Percentiles rank a stretch among this genome's conserved stretches.
phyloP scores from a whole-genome alignment of 2,113 vertebrate genomes.

The Dromas ardeola region DNA sequence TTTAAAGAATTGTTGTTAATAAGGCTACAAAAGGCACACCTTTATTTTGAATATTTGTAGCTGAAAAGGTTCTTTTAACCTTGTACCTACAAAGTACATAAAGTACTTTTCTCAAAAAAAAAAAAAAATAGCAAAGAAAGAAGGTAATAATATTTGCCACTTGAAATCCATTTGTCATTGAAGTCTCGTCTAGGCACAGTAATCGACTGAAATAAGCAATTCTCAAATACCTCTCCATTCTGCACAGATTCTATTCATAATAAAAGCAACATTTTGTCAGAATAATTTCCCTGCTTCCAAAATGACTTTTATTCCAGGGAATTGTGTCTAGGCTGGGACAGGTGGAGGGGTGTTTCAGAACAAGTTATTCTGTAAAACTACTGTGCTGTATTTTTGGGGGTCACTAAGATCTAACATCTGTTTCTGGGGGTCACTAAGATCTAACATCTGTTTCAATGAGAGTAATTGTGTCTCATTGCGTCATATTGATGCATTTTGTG shows the following conservation, averaged over 20 bases:
- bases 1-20: constrained; percentile 3
- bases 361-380: neutral
- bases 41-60: neutral
- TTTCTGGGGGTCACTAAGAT: neutral
- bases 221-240: constrained; percentile 5
- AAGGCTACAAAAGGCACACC: neutral
- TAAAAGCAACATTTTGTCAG: neutral
- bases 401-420: neutral
- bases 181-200: neutral
- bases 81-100: neutral
- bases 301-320: neutral
- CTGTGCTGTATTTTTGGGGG: neutral
- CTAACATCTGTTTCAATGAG: neutral
- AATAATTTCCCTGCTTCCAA: neutral
- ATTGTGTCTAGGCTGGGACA: neutral
- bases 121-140: neutral
- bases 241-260: neutral
- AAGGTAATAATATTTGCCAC: constrained; percentile 34
- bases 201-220: constrained; percentile 26
- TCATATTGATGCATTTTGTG: neutral
- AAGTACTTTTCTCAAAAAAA: neutral
- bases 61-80: neutral
- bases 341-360: neutral
- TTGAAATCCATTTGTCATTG: constrained; percentile 45
- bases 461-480: neutral